These are phyloP conservation scores for Phymorhynchus buccinoides DNA, from an alignment of 1,140 invertebrate genomes.

Conservation along the genomic window DNA sequence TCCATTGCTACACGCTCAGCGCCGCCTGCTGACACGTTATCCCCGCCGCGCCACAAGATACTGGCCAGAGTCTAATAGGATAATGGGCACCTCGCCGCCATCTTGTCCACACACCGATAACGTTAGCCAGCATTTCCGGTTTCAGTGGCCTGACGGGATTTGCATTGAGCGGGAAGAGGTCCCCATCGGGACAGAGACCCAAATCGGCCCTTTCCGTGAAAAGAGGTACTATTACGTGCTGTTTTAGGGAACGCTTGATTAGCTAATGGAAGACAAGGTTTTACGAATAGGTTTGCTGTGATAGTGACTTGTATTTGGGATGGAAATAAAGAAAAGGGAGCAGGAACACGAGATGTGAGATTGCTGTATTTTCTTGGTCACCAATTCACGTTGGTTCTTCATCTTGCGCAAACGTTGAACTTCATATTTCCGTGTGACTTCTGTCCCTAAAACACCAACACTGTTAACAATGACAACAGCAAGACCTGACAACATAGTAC, in stretches of 20 bases:
- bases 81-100: conserved; percentile 16
- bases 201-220: not conserved
- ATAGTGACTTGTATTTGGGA: too few species aligned
- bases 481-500: too few species aligned
- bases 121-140: conserved; percentile 14
- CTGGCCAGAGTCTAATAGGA: conserved; percentile 27
- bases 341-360: not conserved
- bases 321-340: not conserved
- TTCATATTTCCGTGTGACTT: too few species aligned
- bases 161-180: not conserved
- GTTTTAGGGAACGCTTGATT: not conserved
- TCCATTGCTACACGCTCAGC: conserved; percentile 28
- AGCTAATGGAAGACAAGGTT: not conserved
- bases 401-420: too few species aligned
- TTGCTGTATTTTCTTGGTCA: not conserved
- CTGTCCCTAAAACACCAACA: too few species aligned
- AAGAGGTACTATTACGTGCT: conserved; percentile 1
- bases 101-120: conserved; percentile 19
- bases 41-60: conserved; percentile 10
- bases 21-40: conserved; percentile 31
- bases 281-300: not conserved
- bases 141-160: not conserved
- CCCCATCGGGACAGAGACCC: not conserved
- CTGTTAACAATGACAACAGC: too few species aligned
- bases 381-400: not conserved